Conservation (phyloP, 2,797 vertebrate species). For the Meda fulgida region DNA sequence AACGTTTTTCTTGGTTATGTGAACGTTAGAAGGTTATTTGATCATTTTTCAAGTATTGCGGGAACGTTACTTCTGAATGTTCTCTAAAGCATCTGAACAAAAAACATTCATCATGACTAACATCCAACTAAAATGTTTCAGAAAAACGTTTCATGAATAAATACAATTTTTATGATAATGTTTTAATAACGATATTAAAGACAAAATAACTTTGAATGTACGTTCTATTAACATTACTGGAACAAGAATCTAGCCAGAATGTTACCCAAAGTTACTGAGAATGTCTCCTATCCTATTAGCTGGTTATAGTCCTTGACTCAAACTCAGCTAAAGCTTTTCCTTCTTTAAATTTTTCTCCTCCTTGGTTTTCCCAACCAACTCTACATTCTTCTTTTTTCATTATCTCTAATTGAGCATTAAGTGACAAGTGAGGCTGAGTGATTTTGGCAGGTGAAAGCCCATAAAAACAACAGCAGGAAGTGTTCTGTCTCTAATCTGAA, state of each 20-base stretch:
- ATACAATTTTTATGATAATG: background rate
- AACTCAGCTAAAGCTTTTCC: background rate
- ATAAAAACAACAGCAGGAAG: constrained; percentile 48
- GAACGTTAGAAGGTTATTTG: background rate
- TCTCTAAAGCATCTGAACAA: background rate
- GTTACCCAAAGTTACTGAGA: background rate
- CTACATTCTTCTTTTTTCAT: background rate
- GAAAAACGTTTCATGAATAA: too few relatives aligned
- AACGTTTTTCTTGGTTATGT: background rate
- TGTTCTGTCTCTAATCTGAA: constrained; percentile 1
- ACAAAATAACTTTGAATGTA: background rate
- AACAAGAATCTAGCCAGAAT: background rate
- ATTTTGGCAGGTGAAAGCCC: constrained; percentile 46
- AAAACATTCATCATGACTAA: background rate
- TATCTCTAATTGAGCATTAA: background rate
- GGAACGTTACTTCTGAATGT: background rate
- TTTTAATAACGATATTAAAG: background rate
- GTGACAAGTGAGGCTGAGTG: constrained; percentile 26
- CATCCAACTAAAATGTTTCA: background rate
- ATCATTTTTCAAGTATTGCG: background rate
- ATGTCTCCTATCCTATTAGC: background rate
- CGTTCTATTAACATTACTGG: background rate
- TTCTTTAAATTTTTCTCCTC: background rate
- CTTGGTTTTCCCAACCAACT: background rate
- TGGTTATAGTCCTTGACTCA: background rate